These are phyloP conservation scores for Coptotermes formosanus DNA, from an alignment of 1,140 invertebrate genomes.

Conservation along the genomic window DNA sequence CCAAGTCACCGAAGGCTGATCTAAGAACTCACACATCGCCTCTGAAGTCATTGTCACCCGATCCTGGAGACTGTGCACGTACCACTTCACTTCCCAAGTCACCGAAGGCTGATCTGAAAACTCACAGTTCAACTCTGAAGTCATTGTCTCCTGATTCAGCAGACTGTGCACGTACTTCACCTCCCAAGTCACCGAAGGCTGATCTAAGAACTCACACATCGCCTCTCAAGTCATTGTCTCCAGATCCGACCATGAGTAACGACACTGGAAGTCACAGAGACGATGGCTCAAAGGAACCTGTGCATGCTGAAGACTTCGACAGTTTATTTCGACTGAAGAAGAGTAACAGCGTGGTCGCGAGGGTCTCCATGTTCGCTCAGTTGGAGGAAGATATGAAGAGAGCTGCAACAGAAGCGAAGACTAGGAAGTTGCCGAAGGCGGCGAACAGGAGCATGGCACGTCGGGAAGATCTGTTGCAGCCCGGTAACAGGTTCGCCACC, in stretches of 20 bases:
- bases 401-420: slow-evolving; percentile 45
- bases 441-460: slow-evolving; percentile 11
- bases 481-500: slow-evolving; percentile 47
- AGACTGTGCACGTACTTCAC: too few relatives aligned
- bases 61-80: too few relatives aligned
- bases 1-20: too few relatives aligned
- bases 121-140: too few relatives aligned
- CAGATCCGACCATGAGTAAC: neutral
- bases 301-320: neutral
- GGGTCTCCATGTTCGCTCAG: slow-evolving; percentile 61
- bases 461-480: slow-evolving; percentile 20
- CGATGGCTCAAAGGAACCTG: neutral
- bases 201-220: too few relatives aligned
- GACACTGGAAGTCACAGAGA: neutral
- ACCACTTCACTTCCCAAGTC: too few relatives aligned
- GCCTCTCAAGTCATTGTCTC: neutral
- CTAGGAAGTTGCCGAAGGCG: slow-evolving; percentile 39
- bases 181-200: too few relatives aligned
- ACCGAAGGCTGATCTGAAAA: too few relatives aligned
- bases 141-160: too few relatives aligned
- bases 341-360: slow-evolving; percentile 54
- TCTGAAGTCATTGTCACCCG: neutral
- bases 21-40: neutral
- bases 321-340: neutral
- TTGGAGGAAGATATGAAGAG: slow-evolving; percentile 48